These are phyloP conservation scores for Chaetogeoica ovagalla DNA, from an alignment of 2,888 invertebrate genomes.

Conservation along the genomic window DNA sequence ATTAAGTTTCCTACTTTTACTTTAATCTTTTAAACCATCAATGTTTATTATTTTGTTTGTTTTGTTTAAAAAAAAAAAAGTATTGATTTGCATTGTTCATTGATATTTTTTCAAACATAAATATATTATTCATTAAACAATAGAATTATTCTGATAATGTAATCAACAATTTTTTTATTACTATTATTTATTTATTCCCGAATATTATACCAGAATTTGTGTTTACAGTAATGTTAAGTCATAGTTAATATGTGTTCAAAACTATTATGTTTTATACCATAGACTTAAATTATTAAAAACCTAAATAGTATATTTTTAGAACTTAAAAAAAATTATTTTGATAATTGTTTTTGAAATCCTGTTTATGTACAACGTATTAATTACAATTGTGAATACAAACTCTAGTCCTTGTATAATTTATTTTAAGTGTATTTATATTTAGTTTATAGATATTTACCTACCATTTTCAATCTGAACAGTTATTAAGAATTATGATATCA, in stretches of 20 bases:
- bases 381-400: slow-evolving; percentile 13
- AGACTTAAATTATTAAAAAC: neutral
- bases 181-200: neutral
- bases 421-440: neutral
- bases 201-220: neutral
- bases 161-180: neutral
- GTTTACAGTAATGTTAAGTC: neutral
- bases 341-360: neutral
- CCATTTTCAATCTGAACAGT: neutral
- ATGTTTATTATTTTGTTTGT: slow-evolving; percentile 8
- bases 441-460: neutral
- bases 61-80: neutral
- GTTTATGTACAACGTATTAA: neutral
- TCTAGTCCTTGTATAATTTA: slow-evolving; percentile 15
- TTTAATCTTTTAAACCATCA: neutral
- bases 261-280: neutral
- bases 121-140: neutral
- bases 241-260: neutral
- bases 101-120: neutral
- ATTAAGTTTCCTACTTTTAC: slow-evolving; percentile 32
- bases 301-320: too few species aligned
- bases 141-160: neutral
- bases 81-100: neutral
- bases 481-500: neutral
- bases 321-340: neutral